These are phyloP conservation scores for Zosterops japonicus DNA, from an alignment of 2,113 vertebrate species.

Conservation along the genomic window DNA sequence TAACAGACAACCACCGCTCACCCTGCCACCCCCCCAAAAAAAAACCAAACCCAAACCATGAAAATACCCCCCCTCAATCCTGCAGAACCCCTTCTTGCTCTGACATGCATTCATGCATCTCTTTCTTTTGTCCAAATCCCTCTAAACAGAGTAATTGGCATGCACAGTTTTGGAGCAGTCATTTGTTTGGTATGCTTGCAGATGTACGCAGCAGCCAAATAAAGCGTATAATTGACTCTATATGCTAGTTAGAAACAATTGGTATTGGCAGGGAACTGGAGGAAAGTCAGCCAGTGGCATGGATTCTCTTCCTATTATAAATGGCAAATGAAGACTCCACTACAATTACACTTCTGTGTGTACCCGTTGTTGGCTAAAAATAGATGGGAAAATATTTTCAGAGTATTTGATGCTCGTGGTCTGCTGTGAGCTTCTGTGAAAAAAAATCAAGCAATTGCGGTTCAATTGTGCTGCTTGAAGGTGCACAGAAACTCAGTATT, in stretches of 20 bases:
- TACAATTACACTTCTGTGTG: background rate
- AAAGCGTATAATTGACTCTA: constrained; percentile 17
- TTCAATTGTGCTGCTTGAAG: background rate
- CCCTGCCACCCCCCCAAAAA: rapidly evolving
- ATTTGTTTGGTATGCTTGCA: constrained; percentile 23
- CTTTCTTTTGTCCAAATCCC: background rate
- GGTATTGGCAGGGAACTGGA: background rate
- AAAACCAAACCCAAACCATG: background rate
- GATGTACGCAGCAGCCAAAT: background rate
- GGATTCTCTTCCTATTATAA: background rate
- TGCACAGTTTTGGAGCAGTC: background rate
- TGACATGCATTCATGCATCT: background rate
- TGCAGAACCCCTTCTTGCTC: background rate
- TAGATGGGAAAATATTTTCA: constrained; percentile 36
- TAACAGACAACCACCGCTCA: background rate
- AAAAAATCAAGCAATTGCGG: background rate
- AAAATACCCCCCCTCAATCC: background rate
- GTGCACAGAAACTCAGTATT: background rate
- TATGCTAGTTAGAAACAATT: background rate
- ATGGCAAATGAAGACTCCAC: background rate
- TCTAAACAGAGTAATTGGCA: constrained; percentile 34
- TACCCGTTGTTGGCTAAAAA: constrained; percentile 19
- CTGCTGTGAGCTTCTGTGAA: background rate
- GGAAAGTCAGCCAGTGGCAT: background rate
- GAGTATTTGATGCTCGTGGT: background rate